These are phyloP conservation scores for Leucosticte australis DNA, from an alignment of 2,113 vertebrate genomes.

Conservation along the genomic window DNA sequence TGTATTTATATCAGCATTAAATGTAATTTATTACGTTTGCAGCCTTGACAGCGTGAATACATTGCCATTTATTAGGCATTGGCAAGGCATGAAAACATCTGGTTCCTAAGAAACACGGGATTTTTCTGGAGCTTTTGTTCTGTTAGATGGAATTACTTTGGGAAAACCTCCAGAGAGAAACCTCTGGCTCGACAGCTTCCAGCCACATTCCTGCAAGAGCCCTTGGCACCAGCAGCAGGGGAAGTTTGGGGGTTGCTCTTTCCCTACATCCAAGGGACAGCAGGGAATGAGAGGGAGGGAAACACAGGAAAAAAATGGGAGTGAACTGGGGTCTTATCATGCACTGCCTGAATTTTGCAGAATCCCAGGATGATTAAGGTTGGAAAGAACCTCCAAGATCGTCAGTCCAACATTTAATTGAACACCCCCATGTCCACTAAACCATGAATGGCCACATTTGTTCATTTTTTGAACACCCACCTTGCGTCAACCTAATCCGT, in stretches of 20 bases:
- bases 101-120: background rate
- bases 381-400: background rate
- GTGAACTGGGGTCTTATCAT: too few relatives aligned
- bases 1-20: constrained; percentile 43
- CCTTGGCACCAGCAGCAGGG: background rate
- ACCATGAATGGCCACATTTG: background rate
- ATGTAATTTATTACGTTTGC: constrained; percentile 44
- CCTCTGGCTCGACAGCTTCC: background rate
- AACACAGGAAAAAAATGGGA: background rate
- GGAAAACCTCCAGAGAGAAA: constrained; percentile 17
- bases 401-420: background rate
- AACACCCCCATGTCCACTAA: too few relatives aligned
- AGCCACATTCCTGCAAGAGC: background rate
- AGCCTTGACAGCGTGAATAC: constrained; percentile 35
- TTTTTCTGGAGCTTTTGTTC: constrained; percentile 30
- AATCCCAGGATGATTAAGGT: too few relatives aligned
- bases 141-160: constrained; percentile 5
- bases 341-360: too few relatives aligned
- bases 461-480: background rate
- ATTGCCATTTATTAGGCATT: constrained; percentile 31
- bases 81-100: constrained; percentile 56
- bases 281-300: background rate
- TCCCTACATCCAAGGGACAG: background rate
- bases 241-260: background rate
- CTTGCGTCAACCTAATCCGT: background rate